A percentile compares a stretch with the other conserved stretches of the same genome.
These are phyloP conservation scores for Drosophila paranaensis DNA, from an alignment of 2,888 invertebrate genomes.

Conservation along the genomic window DNA sequence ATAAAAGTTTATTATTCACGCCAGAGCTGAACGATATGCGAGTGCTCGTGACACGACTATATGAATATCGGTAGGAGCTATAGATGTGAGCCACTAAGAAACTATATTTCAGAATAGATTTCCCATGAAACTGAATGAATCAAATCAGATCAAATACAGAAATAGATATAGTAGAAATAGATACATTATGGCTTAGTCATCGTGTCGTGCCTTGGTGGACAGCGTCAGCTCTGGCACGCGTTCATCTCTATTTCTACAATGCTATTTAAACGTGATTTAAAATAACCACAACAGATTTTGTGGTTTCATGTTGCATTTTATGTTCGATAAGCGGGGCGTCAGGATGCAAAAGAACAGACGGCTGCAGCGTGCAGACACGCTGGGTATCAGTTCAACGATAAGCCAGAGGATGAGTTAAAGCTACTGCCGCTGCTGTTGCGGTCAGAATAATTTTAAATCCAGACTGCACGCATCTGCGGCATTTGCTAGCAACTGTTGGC, in stretches of 20 bases:
- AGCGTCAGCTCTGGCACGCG: background rate
- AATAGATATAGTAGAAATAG: too few relatives aligned
- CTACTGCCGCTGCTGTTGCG: conserved; percentile 28
- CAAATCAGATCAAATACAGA: too few relatives aligned
- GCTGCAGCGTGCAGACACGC: conserved; percentile 32
- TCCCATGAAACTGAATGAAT: too few relatives aligned
- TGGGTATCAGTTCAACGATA: conserved; percentile 31
- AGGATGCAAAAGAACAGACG: conserved; percentile 34
- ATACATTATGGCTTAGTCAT: background rate
- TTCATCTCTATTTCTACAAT: conserved; percentile 11
- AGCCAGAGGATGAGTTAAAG: conserved; percentile 13
- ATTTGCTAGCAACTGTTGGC: conserved; percentile 16
- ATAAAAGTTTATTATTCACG: conserved; percentile 65
- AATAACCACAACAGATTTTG: conserved; percentile 76
- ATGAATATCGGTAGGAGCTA: too few relatives aligned
- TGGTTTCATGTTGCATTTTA: conserved; percentile 73
- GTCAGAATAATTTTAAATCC: conserved; percentile 65
- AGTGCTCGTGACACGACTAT: background rate
- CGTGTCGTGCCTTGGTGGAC: background rate
- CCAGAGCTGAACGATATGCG: conserved; percentile 1
- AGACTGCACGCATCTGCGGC: conserved; percentile 36
- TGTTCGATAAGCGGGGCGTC: conserved; percentile 64
- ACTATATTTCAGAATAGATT: too few relatives aligned
- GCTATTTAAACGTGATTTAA: conserved; percentile 75
- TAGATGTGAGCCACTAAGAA: too few relatives aligned